A percentile compares a stretch with the other conserved stretches of the same genome.
Evolutionary conservation across 2,113 vertebrate species (phyloP).

Genomic region (Mungos mungo): DNA sequence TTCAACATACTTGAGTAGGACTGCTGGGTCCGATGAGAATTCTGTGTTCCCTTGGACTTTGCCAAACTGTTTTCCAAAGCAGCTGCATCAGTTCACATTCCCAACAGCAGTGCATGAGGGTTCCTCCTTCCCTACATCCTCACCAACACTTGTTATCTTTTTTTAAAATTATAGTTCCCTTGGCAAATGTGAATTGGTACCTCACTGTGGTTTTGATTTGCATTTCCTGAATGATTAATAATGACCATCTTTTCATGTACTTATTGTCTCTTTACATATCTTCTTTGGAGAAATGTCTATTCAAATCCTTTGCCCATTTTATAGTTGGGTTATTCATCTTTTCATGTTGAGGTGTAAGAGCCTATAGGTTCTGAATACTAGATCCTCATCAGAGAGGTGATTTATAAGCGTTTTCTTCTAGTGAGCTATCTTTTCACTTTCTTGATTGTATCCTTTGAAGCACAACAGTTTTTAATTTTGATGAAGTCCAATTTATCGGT

Average conservation of each 20-base stretch:
- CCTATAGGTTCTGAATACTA: neutral
- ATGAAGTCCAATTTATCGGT: neutral
- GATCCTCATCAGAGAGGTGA: neutral
- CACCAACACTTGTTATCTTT: neutral
- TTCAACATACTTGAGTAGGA: neutral
- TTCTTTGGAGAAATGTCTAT: neutral
- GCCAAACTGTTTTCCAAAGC: neutral
- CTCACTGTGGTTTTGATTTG: neutral
- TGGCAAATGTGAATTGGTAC: neutral
- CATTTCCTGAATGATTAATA: neutral
- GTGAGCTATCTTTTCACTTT: neutral
- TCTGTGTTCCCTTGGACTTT: neutral
- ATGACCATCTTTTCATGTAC: neutral
- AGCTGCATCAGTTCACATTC: neutral
- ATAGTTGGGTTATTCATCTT: neutral
- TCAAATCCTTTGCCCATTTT: neutral
- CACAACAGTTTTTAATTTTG: neutral
- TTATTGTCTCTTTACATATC: neutral
- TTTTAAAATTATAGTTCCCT: neutral
- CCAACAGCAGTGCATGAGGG: neutral
- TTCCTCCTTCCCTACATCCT: neutral
- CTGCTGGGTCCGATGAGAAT: neutral
- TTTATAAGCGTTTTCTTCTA: neutral
- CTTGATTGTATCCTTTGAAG: neutral
- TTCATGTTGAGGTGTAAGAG: neutral